These are phyloP conservation scores for Eudemis profundana DNA, from an alignment of 2,888 invertebrate genomes.

Conservation along the genomic window DNA sequence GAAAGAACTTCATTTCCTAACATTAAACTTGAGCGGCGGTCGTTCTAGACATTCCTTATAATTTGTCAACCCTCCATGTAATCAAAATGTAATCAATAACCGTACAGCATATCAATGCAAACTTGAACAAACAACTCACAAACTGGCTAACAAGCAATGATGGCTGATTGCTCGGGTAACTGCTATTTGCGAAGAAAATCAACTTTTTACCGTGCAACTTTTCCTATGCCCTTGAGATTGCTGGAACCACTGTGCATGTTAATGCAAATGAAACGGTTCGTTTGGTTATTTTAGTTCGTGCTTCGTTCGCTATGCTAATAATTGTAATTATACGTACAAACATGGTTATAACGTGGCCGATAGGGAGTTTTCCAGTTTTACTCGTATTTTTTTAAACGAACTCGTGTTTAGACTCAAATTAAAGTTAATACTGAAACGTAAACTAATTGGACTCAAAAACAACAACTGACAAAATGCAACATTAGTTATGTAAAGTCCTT, in stretches of 20 bases:
- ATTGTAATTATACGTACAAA: neutral
- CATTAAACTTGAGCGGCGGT: neutral
- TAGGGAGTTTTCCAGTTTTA: neutral
- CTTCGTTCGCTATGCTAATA: neutral
- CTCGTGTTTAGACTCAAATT: neutral
- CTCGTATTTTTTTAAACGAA: neutral
- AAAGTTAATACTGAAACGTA: neutral
- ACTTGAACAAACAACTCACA: slow-evolving; percentile 51
- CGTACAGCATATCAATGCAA: slow-evolving; percentile 28
- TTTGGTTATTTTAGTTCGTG: neutral
- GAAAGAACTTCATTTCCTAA: neutral
- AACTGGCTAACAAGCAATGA: slow-evolving; percentile 66
- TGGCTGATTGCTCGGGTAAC: slow-evolving; percentile 57
- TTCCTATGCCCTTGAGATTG: slow-evolving; percentile 50
- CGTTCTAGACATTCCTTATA: neutral
- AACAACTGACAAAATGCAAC: too few relatives aligned
- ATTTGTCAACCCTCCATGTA: neutral
- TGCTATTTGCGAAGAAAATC: slow-evolving; percentile 59
- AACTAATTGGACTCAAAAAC: too few relatives aligned
- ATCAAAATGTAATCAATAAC: slow-evolving; percentile 20
- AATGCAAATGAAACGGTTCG: slow-evolving; percentile 40
- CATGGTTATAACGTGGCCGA: neutral
- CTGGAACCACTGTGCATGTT: slow-evolving; percentile 45
- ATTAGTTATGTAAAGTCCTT: too few relatives aligned
- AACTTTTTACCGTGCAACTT: slow-evolving; percentile 54